Evolutionary conservation across 2,888 invertebrate species (phyloP), one percentile per base, ranked within the genome.

Genomic region (Epirrhoe tristata): DNA sequence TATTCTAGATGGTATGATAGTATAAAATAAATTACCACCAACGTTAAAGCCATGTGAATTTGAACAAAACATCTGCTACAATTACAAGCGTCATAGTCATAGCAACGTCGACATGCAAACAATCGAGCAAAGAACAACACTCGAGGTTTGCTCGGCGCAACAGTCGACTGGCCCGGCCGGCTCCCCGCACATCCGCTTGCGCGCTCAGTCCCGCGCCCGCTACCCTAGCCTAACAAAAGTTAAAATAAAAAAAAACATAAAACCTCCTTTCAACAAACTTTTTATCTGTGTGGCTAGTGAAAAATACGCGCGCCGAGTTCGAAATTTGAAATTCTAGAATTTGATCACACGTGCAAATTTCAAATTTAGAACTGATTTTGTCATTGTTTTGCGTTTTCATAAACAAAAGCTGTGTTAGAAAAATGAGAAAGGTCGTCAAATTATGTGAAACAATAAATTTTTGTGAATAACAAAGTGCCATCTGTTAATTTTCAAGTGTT

Each of bases 161-260:
- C 86, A 88, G 86, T 88, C 85, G 83, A 77, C 85, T 82, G 85
- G 86, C 85, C 82, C 82, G 85, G 87, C 85, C 88, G 88, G 90
- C 87, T 84, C 86, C 82, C 85, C 85, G 88, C 93, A 92, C 91
- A 93, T 93, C 93, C 92, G 93, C 87, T 87, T 91, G 90, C 87
- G 89, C 87, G 86, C 83, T 89, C 85, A 80, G 81, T 82, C 86
- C 86, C 83, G 88, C 87, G 88, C 87, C 84, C 85, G 86, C 77
- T 78, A 76, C 81, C 80, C 84, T 77, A 75, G 65, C 76, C 70
- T 74, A 60, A 67, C 66, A 63, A 70, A 74, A 74, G 62, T 55
- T 60, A 70, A 58, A 70, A 66, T n/a, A 14, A 67, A 62, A 39
- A 58, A 63, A 59, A 52, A 24, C 52, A 31, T 32, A 50, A 56